These are phyloP conservation scores for Drosophila nigromelanica DNA, from an alignment of 1,140 invertebrate genomes.

Conservation along the genomic window DNA sequence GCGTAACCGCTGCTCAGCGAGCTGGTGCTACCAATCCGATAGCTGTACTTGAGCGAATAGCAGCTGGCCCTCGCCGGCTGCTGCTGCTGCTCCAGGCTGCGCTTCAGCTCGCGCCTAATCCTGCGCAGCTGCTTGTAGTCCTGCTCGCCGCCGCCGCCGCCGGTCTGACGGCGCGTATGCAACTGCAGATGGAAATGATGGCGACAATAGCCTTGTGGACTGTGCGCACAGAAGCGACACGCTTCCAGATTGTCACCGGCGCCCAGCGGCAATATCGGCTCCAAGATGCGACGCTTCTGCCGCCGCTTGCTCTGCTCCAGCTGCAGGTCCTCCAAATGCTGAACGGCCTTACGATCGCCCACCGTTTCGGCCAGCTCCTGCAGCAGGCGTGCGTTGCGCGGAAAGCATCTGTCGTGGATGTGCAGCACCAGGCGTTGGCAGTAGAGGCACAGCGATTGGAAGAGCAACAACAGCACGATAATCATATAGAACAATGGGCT, in stretches of 20 bases:
- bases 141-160: conserved; percentile 31
- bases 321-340: conserved; percentile 65
- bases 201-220: conserved; percentile 78
- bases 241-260: conserved; percentile 56
- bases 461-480: conserved; percentile 83
- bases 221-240: conserved; percentile 82
- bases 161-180: conserved; percentile 45
- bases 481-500: conserved; percentile 73
- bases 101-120: conserved; percentile 68
- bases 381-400: conserved; percentile 75
- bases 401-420: conserved; percentile 82
- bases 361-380: conserved; percentile 79
- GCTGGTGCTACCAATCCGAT: conserved; percentile 48
- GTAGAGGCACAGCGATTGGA: conserved; percentile 83
- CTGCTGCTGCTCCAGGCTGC: conserved; percentile 69
- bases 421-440: conserved; percentile 80
- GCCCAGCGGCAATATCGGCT: conserved; percentile 60
- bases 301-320: conserved; percentile 60
- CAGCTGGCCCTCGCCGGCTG: conserved; percentile 37
- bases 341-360: conserved; percentile 71
- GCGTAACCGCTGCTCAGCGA: conserved; percentile 68
- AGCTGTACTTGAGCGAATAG: conserved; percentile 41
- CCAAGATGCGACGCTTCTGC: conserved; percentile 65
- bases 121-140: conserved; percentile 65
- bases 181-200: conserved; percentile 80